A percentile compares a stretch with the other conserved stretches of the same genome.
phyloP scores from a whole-genome alignment of 2,888 invertebrate species.

The Trypoxylon attenuatum region DNA sequence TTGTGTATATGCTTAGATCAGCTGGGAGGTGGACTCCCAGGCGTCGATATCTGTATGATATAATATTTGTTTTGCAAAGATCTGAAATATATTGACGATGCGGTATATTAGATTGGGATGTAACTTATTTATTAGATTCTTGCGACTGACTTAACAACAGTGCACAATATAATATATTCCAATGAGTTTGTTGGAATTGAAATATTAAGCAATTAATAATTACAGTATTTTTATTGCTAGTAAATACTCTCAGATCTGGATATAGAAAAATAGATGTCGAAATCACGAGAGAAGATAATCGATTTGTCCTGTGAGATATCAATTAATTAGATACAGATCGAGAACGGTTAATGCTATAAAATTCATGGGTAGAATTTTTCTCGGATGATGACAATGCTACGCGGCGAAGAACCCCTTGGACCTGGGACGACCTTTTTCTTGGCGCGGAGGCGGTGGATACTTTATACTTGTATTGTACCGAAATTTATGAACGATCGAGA shows the following conservation, averaged over 20 bases:
- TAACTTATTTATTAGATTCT: constrained; percentile 30
- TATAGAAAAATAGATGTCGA: too few relatives aligned
- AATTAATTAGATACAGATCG: too few relatives aligned
- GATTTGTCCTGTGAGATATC: too few relatives aligned
- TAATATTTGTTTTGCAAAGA: constrained; percentile 69
- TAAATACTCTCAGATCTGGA: too few relatives aligned
- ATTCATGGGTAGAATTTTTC: constrained; percentile 38
- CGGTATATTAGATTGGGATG: constrained; percentile 45
- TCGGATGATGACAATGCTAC: constrained; percentile 41
- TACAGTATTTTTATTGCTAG: too few relatives aligned
- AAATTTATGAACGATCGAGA: constrained; percentile 71
- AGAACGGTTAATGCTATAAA: constrained; percentile 24
- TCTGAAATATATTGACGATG: constrained; percentile 68
- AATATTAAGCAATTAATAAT: too few relatives aligned
- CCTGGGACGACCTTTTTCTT: constrained; percentile 36
- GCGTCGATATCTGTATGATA: constrained; percentile 60
- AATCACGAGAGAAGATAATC: too few relatives aligned
- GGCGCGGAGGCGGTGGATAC: constrained; percentile 56
- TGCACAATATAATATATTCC: too few relatives aligned
- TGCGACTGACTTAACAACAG: too few relatives aligned
- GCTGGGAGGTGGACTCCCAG: constrained; percentile 27
- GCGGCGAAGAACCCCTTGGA: constrained; percentile 12
- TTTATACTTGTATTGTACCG: constrained; percentile 65
- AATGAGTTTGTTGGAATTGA: too few relatives aligned
- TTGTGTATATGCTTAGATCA: constrained; percentile 66